Conservation (phyloP, 2,888 invertebrate species). For the Latrodectus elegans region DNA sequence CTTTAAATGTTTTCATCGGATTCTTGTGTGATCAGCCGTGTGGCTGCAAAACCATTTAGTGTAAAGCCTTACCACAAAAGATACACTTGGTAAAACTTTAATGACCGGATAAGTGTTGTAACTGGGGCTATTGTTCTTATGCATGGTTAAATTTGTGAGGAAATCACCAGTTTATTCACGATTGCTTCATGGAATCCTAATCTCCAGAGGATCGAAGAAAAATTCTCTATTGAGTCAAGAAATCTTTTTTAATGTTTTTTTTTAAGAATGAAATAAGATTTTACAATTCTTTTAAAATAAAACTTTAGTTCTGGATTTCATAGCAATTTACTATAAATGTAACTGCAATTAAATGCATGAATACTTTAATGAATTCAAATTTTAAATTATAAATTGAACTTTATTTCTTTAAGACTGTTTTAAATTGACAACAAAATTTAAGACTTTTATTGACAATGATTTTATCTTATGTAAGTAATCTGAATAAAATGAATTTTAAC, state of each 20-base stretch:
- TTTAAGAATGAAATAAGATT: background rate
- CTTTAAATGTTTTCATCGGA: constrained; percentile 14
- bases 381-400: no score
- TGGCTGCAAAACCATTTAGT: constrained; percentile 4
- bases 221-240: background rate
- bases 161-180: constrained; percentile 5
- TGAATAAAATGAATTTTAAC: no score
- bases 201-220: background rate
- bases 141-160: background rate
- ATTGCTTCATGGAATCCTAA: background rate
- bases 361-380: no score
- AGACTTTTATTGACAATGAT: no score
- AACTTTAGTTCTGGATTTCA: background rate
- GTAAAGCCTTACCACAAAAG: background rate
- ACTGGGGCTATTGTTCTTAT: constrained; percentile 3
- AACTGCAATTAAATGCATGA: no score
- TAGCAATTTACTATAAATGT: no score
- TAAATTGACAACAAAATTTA: no score
- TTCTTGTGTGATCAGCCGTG: constrained; percentile 24
- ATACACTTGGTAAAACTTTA: constrained; percentile 3
- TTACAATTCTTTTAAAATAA: background rate
- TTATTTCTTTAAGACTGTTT: no score
- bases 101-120: constrained; percentile 11
- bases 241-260: background rate
- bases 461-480: no score